phyloP scores from a whole-genome alignment of 2,113 vertebrate species.

The Protobothrops mucrosquamatus region DNA sequence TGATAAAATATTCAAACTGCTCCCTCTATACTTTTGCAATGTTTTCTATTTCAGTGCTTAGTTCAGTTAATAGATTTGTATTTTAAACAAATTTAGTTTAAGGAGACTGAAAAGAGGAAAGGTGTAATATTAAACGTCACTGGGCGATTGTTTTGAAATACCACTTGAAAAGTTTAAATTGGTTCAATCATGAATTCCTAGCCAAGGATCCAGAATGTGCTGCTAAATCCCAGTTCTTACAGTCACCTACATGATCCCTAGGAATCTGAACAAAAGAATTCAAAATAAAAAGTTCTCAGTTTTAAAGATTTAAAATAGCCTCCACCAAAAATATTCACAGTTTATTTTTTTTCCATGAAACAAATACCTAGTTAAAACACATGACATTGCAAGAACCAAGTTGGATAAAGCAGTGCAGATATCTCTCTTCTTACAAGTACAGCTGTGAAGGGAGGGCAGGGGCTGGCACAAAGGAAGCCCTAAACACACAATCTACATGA shows the following conservation, averaged over 20 bases:
- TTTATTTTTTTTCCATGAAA: constrained; percentile 77
- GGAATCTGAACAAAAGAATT: constrained; percentile 56
- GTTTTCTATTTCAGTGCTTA: background rate
- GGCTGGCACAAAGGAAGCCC: constrained; percentile 67
- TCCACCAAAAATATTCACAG: constrained; percentile 79
- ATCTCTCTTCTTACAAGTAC: constrained; percentile 67
- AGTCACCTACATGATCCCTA: constrained; percentile 24
- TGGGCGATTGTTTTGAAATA: constrained; percentile 42
- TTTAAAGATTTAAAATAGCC: constrained; percentile 71
- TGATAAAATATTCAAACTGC: background rate
- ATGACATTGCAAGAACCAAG: constrained; percentile 69
- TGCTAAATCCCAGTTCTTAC: constrained; percentile 29
- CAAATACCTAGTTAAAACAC: constrained; percentile 71
- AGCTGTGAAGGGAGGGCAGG: constrained; percentile 54
- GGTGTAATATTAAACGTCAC: constrained; percentile 10
- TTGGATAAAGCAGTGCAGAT: constrained; percentile 69
- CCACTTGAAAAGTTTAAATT: constrained; percentile 13
- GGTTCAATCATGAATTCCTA: constrained; percentile 42
- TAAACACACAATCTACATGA: constrained; percentile 72
- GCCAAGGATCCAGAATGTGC: constrained; percentile 23
- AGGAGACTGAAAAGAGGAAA: constrained; percentile 34
- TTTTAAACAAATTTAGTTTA: fast-evolving
- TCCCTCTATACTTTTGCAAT: background rate
- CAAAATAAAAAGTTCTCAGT: constrained; percentile 63
- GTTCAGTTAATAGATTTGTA: background rate